Base-by-base conservation (phyloP, 2,113 vertebrate species). In the Pomatostomus ruficeps region DNA sequence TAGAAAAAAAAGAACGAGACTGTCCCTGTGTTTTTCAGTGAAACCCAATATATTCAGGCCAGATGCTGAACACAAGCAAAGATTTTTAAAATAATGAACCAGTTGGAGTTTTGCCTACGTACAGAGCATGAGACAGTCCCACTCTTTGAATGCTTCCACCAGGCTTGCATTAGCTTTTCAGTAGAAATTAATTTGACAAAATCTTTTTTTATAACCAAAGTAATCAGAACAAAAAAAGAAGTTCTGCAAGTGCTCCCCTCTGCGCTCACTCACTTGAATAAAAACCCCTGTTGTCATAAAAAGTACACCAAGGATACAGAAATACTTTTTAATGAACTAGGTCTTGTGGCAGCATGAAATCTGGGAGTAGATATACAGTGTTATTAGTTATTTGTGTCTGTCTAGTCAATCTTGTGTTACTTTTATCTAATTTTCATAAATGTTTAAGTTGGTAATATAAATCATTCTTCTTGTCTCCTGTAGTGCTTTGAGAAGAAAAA, bases 261-360 rank as follows among this genome's bases (percentile, higher is more conserved):
- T 66, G 94, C 79, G 93, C 58, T 96, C 67, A 62, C 62, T 95
- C 87, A 85, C 89, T 95, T 17, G 8, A 89, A 71, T 94, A 79
- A 70, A 95, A 67, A 3, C 70, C n/a, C 68, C 88, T 63, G 36
- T 94, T 89, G 70, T 88, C 65, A 88, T 33, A 19, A 90, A 89
- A 95, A 89, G 88, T 90, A 66, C 52, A 67, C 42, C 36, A 92
- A 57, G 28, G 67, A 76, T 79, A 67, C 54, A 88, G 54, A 90
- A 95, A 93, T 63, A 90, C 33, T 85, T 94, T 91, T 85, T 45
- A 96, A 95, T 89, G 29, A 96, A 92, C 70, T 82, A 95, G 81
- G 85, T 96, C 77, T 67, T 86, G 49, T 88, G 87, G 54, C 63
- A 96, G 73, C 65, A 63, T 87, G 82, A 75, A 94, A 65, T 52